Evolutionary conservation across 2,113 vertebrate genomes (phyloP).

Genomic region (Apteryx mantelli): DNA sequence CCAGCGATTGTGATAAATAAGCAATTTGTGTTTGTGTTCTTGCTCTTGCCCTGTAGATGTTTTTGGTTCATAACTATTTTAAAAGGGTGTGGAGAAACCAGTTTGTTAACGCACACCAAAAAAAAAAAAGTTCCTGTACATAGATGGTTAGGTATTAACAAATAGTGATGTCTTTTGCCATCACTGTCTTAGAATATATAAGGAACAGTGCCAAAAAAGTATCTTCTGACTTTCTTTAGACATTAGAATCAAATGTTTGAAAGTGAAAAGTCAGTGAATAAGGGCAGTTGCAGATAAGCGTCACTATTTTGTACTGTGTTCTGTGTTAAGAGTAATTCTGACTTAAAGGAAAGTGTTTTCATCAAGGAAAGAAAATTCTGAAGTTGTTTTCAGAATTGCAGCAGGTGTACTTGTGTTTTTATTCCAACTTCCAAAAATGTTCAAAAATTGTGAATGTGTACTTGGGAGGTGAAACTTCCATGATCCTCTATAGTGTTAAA

Average conservation of each 20-base stretch:
- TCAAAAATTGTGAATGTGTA: fast-evolving
- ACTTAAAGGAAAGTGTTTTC: not conserved
- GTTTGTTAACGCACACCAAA: not conserved
- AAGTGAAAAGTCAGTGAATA: not conserved
- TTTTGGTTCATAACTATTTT: not conserved
- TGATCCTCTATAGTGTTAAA: not conserved
- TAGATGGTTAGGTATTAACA: not conserved
- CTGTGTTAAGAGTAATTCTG: not conserved
- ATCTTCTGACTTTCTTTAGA: not conserved
- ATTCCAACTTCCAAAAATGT: not conserved
- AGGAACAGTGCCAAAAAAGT: not conserved
- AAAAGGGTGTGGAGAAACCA: not conserved
- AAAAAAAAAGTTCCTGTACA: not conserved
- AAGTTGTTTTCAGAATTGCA: not conserved
- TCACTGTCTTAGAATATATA: not conserved
- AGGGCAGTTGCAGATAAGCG: not conserved
- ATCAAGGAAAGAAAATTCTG: not conserved
- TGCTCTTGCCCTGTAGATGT: not conserved
- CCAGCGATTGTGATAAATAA: not conserved
- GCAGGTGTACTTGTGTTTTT: not conserved
- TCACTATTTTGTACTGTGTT: not conserved
- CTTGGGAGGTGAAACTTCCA: not conserved
- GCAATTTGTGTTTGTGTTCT: not conserved
- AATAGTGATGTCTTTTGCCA: not conserved
- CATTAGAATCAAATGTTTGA: not conserved